Base-by-base conservation (phyloP, 2,113 vertebrate species). In the Semnornis frantzii region DNA sequence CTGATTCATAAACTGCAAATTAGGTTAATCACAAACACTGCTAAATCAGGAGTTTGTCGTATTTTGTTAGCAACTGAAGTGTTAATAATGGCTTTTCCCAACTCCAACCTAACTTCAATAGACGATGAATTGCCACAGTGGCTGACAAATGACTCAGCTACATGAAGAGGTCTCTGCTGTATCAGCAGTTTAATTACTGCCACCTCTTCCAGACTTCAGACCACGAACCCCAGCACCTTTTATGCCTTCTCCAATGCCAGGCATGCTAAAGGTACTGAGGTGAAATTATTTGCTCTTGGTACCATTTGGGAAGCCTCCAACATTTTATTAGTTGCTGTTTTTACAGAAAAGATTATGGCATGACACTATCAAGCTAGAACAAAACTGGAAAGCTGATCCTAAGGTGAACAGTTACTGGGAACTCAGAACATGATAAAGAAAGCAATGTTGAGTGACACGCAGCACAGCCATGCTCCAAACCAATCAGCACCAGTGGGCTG, bases 311-410 rank as follows among this genome's bases (percentile, higher is more conserved):
- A 96, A 96, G 94, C 92, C 79, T 87, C 90, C 73, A 95, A 84
- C 34, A 71, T 89, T 87, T 91, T 88, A 90, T 93, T 72, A 69
- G 63, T 87, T 92, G 74, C 63, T 96, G 79, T 87, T 52, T 74
- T 87, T 96, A 94, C 96, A 98, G 94, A 83, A 95, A 95, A 93
- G 44, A 92, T 91, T 88, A 92, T 95, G 95, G 81, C 90, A 98
- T 70, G 90, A 78, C 90, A 91, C 39, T 34, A 87, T 37, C 82
- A 62, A 90, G 63, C 92, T 93, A 17, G 62, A 89, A 96, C 39
- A 97, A 83, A 97, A 96, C 78, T 24, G 64, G 60, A 79, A 95
- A 90, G 89, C 77, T 39, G 87, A 46, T 17, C 71, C 86, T 74
- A 95, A 79, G 71, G 52, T 46, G 73, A 85, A 84, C 77, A 87